phyloP scores from a whole-genome alignment of 2,888 invertebrate genomes.

The Myopa tessellatipennis region DNA sequence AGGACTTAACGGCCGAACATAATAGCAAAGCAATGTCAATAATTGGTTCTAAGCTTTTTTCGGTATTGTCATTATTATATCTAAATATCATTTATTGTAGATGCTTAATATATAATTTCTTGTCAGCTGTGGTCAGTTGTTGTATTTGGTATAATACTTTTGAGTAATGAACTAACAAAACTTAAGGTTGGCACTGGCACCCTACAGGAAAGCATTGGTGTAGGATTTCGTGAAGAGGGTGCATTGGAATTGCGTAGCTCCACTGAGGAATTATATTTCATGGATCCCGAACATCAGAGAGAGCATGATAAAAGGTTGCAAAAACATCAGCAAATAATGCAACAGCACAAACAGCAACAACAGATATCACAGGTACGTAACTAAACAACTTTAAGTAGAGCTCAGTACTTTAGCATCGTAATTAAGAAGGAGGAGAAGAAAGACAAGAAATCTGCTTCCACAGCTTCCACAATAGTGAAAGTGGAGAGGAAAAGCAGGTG shows the following conservation, averaged over 20 bases:
- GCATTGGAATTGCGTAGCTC: slow-evolving; percentile 87
- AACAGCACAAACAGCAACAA: slow-evolving; percentile 30
- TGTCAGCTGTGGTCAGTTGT: too few relatives aligned
- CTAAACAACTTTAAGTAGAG: not conserved
- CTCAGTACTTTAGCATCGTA: too few relatives aligned
- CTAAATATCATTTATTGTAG: too few relatives aligned
- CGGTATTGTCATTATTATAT: too few relatives aligned
- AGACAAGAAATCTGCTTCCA: too few relatives aligned
- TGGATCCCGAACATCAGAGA: slow-evolving; percentile 73
- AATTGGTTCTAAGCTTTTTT: too few relatives aligned
- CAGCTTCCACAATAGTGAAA: too few relatives aligned
- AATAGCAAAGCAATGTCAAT: too few relatives aligned
- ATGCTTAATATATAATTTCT: too few relatives aligned
- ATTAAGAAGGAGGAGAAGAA: too few relatives aligned
- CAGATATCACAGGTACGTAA: slow-evolving; percentile 20
- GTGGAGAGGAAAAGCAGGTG: too few relatives aligned
- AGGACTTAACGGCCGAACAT: too few relatives aligned
- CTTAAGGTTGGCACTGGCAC: slow-evolving; percentile 70
- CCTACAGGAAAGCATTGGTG: slow-evolving; percentile 69
- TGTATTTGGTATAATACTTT: not conserved
- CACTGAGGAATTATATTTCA: slow-evolving; percentile 88
- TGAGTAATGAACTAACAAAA: slow-evolving; percentile 38
- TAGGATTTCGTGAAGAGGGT: slow-evolving; percentile 80
- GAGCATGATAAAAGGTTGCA: slow-evolving; percentile 66
- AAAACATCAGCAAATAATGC: slow-evolving; percentile 53